Evolutionary conservation across 2,113 vertebrate genomes (phyloP).

Genomic region (Zootoca vivipara): DNA sequence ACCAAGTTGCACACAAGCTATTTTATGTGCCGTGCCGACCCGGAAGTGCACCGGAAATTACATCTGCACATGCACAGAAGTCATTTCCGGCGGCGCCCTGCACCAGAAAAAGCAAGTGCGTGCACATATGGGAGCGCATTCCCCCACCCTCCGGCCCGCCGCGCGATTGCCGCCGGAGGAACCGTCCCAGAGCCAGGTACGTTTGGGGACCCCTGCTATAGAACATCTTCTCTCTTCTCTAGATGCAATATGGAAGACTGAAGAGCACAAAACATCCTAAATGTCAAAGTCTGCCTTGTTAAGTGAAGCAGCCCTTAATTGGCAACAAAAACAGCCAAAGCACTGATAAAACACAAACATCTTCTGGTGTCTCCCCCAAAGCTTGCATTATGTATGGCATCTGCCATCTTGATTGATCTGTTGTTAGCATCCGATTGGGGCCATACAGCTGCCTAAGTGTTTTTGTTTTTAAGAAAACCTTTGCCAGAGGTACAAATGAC

Average conservation of each 20-base stretch:
- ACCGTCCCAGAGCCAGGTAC: too few species aligned
- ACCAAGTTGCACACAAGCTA: too few species aligned
- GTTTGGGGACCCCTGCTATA: too few species aligned
- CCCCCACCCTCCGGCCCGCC: too few species aligned
- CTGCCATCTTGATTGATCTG: conserved; percentile 56
- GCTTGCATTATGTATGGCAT: conserved; percentile 9
- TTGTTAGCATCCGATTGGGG: conserved; percentile 51
- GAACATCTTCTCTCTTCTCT: not conserved
- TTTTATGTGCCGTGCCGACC: too few species aligned
- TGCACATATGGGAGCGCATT: too few species aligned
- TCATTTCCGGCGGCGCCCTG: too few species aligned
- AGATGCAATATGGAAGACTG: not conserved
- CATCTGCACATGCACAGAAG: too few species aligned
- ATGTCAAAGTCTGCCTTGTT: not conserved
- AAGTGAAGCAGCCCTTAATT: conserved; percentile 36
- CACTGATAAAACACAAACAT: conserved; percentile 17
- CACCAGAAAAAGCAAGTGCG: too few species aligned
- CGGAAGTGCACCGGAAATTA: too few species aligned
- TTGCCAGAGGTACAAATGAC: conserved; percentile 45
- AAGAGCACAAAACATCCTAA: not conserved
- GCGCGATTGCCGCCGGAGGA: too few species aligned
- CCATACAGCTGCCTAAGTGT: conserved; percentile 42
- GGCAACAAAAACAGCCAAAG: conserved; percentile 51
- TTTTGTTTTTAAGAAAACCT: conserved; percentile 38
- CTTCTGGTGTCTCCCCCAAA: conserved; percentile 25